Conservation (phyloP, 2,797 vertebrate species). For the Hapalemur alaotrensis region DNA sequence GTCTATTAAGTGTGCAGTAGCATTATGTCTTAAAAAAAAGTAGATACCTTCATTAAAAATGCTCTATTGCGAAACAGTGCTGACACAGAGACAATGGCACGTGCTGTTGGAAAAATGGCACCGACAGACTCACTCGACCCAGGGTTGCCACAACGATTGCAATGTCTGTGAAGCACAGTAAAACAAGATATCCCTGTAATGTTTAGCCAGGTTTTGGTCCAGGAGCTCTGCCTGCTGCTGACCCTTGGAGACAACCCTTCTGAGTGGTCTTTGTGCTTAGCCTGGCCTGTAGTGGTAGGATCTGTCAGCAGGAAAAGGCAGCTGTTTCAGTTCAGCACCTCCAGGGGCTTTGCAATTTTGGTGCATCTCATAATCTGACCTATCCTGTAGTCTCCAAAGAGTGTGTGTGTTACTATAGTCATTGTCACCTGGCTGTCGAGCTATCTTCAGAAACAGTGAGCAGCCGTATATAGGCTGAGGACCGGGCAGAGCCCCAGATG, state of each 20-base stretch:
- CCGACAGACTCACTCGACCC: not conserved
- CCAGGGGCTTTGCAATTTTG: not conserved
- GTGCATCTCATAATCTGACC: not conserved
- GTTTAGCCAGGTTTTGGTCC: not conserved
- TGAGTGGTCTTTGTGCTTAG: not conserved
- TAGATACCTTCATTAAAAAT: too few relatives aligned
- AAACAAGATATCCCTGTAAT: too few relatives aligned
- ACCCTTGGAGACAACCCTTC: not conserved
- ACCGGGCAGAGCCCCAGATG: not conserved
- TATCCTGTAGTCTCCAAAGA: not conserved
- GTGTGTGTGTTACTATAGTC: not conserved
- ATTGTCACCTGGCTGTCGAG: not conserved
- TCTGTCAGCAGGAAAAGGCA: not conserved
- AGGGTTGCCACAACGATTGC: not conserved
- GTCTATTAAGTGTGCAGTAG: not conserved
- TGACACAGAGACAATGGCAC: not conserved
- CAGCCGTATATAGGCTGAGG: not conserved
- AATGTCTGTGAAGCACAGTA: not conserved
- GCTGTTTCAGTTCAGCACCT: not conserved
- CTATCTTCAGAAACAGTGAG: not conserved
- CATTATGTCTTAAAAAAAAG: not conserved
- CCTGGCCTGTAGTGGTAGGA: not conserved
- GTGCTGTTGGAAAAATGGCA: not conserved
- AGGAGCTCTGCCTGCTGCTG: not conserved
- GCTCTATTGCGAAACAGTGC: not conserved